Percentiles rank a stretch among this genome's conserved stretches.
These are phyloP conservation scores for Isaurus tuberculatus DNA, from an alignment of 92 coral and sea anemone species.

Conservation along the genomic window DNA sequence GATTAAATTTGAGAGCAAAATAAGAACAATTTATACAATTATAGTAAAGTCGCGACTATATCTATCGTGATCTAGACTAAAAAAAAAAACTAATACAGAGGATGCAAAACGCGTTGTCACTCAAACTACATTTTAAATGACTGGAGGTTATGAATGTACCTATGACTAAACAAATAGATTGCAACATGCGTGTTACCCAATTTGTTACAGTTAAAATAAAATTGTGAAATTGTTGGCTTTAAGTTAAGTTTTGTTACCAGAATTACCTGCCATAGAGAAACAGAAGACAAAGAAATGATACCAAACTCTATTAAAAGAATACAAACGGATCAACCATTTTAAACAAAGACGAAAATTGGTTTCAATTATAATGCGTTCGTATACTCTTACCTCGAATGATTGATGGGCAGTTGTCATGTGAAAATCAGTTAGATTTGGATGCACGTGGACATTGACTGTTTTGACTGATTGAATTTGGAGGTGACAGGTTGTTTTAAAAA, in stretches of 20 bases:
- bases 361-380: background rate
- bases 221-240: background rate
- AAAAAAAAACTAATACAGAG: background rate
- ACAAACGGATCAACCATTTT: background rate
- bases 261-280: background rate
- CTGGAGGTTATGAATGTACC: background rate
- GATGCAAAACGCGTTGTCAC: background rate
- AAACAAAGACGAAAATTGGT: background rate
- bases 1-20: constrained; percentile 13
- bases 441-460: constrained; percentile 36
- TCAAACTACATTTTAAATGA: background rate
- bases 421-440: background rate
- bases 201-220: constrained; percentile 14
- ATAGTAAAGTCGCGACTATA: background rate
- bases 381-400: constrained; percentile 10
- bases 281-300: background rate
- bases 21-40: background rate
- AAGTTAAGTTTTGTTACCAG: background rate
- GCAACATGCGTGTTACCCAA: background rate
- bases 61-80: background rate
- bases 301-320: background rate
- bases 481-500: constrained; percentile 39
- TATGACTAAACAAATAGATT: background rate
- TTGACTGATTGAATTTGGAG: constrained; percentile 17
- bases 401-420: constrained; percentile 28